Evolutionary conservation across 2,888 invertebrate species (phyloP), one percentile per base, ranked within the genome.

Genomic region (Lutraria lutraria): DNA sequence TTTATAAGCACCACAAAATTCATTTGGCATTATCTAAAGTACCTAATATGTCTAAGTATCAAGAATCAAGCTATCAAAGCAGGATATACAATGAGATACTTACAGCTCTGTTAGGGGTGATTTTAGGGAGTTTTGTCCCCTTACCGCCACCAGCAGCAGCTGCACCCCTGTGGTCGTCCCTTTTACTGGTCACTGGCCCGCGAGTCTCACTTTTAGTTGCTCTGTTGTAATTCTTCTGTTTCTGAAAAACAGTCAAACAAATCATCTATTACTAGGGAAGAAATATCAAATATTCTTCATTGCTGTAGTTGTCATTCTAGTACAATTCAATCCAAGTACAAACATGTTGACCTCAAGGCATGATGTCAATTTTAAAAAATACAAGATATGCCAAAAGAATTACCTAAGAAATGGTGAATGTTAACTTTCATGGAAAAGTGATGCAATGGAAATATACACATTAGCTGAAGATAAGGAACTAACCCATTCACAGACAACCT

Each of bases 151-250:
- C 72, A 13, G 72, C 86, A 16, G 1, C 34, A 25, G 85, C 29
- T 10, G 19, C 34, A 25, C 82, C 29, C 12, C 72, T 68, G 19
- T 72, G 68, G 3, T 82, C 85, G 16, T 85, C 88, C 56, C 72
- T 88, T 60, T 86, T 86, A 10, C 68, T 68, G 16, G 89, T 80
- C 16, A 84, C 81, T 21, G 89, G 81, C 13, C 76, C 87, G 79
- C 83, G 88, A 0, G 92, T 85, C 83, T 92, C 92, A 87, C 92
- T 92, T 83, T 89, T 88, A 12, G 90, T 88, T 31, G 85, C 63
- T 43, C 92, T 63, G 10, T 80, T 25, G 34, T 81, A 53, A 3
- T 34, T 86, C 63, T 88, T 89, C 81, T 81, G 81, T 54, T 83
- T 89, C 83, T 76, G 81, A 56, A 83, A 88, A 72, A 4, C 56